Evolutionary conservation across 1,140 invertebrate species (phyloP).

Genomic region (Potamilus streckersoni): DNA sequence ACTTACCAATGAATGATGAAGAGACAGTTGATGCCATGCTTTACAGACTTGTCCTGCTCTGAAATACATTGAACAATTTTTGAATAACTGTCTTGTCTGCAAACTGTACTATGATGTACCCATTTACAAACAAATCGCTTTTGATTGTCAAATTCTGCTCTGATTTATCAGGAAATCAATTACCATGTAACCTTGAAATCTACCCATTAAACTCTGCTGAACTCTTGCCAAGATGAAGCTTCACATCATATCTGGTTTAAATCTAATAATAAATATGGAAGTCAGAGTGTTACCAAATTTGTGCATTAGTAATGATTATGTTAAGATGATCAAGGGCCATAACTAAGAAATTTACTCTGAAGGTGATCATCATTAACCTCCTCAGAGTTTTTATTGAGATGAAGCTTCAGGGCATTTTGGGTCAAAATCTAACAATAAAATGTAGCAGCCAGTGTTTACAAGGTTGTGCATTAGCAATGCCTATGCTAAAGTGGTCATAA

Average conservation of each 20-base stretch:
- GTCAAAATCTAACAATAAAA: no score
- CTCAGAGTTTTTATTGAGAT: no score
- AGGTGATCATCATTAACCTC: no score
- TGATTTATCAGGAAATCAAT: neutral
- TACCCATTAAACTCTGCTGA: neutral
- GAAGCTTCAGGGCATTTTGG: no score
- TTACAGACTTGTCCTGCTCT: constrained; percentile 49
- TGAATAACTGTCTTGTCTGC: neutral
- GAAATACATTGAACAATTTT: neutral
- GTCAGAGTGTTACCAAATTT: no score
- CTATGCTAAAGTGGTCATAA: no score
- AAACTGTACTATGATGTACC: neutral
- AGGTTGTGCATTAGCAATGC: no score
- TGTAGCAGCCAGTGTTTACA: no score
- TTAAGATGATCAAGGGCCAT: neutral
- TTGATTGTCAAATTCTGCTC: neutral
- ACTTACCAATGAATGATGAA: constrained; percentile 46
- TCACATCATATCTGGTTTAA: no score
- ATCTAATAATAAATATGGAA: no score
- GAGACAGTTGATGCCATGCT: constrained; percentile 44
- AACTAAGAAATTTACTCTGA: no score
- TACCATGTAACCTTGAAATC: neutral
- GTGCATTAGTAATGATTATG: no score
- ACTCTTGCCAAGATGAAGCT: neutral
- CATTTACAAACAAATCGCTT: neutral